phyloP scores from a whole-genome alignment of 2,113 vertebrate genomes.

The Sapajus apella region DNA sequence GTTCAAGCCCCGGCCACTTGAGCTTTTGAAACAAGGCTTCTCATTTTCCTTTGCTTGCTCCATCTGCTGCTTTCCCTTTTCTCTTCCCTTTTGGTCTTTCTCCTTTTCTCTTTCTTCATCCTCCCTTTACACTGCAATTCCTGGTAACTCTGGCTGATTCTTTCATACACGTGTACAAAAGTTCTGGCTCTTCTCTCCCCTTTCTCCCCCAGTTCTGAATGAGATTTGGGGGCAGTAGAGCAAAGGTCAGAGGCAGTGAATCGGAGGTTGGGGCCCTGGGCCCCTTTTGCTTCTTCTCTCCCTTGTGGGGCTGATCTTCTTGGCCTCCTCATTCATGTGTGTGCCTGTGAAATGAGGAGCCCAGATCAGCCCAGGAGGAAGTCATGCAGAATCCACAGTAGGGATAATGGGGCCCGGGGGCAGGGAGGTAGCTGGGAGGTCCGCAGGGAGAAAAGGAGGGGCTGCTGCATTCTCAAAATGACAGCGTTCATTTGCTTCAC shows the following conservation, averaged over 20 bases:
- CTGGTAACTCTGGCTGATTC: neutral
- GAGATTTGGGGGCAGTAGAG: neutral
- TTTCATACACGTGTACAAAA: rapidly evolving
- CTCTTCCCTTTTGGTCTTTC: neutral
- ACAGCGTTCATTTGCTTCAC: neutral
- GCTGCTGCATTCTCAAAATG: neutral
- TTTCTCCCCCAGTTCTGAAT: neutral
- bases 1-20: neutral
- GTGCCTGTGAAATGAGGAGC: neutral
- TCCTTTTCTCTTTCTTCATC: neutral
- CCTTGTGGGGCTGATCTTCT: neutral
- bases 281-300: neutral
- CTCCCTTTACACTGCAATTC: neutral
- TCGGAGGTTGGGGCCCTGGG: rapidly evolving
- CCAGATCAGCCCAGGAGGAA: neutral
- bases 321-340: neutral
- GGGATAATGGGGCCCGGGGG: neutral
- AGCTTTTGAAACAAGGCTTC: neutral
- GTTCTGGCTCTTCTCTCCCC: neutral
- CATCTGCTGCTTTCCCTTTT: neutral
- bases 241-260: neutral
- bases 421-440: neutral
- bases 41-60: neutral
- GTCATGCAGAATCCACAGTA: neutral
- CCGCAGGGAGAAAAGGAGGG: neutral